Percentiles rank a stretch among this genome's conserved stretches.
Conservation (phyloP, 2,113 vertebrate species). For the Bothrops jararaca region DNA sequence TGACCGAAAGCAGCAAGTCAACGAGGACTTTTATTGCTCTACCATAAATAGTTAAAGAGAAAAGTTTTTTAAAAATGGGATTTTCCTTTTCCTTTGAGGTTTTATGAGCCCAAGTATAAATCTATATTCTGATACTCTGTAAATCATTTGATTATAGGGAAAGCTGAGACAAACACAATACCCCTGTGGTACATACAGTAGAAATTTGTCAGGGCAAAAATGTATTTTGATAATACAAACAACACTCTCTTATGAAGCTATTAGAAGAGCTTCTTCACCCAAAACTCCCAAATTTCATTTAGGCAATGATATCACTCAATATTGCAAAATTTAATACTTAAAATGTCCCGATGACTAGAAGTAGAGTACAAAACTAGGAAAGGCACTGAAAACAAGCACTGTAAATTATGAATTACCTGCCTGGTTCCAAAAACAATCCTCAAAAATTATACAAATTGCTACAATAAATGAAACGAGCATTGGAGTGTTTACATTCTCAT, state of each 20-base stretch:
- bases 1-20: neutral
- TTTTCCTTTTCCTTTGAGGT: neutral
- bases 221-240: neutral
- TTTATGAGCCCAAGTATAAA: neutral
- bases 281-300: neutral
- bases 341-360: neutral
- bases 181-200: neutral
- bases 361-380: neutral
- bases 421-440: neutral
- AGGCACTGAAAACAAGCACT: neutral
- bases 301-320: neutral
- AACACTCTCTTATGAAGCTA: neutral
- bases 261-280: neutral
- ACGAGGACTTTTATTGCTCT: neutral
- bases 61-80: too few relatives aligned
- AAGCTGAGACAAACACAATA: neutral
- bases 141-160: neutral
- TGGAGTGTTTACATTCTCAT: neutral
- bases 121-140: neutral
- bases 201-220: neutral
- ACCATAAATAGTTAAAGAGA: neutral
- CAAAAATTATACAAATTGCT: neutral
- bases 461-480: neutral
- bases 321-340: neutral
- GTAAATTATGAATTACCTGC: neutral